Percentiles rank a stretch among this genome's conserved stretches.
Conservation (phyloP, 2,888 invertebrate genomes). For the Prosopocoilus inquinatus region DNA sequence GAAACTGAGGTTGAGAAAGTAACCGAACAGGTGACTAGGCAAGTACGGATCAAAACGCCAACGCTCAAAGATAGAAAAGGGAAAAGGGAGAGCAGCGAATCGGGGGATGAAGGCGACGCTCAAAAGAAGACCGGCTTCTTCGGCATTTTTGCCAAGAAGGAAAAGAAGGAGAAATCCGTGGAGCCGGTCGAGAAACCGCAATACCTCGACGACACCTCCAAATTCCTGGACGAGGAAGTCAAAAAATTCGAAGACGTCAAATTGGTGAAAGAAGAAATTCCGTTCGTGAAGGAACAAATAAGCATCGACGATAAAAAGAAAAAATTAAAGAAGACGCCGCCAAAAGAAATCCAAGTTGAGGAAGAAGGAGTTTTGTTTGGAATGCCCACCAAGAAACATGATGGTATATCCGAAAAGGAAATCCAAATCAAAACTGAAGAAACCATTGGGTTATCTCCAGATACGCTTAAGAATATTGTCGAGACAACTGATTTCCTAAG, state of each 20-base stretch:
- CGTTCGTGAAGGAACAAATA: not conserved
- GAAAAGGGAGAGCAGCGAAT: slow-evolving; percentile 24
- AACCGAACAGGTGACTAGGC: not conserved
- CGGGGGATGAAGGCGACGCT: slow-evolving; percentile 5
- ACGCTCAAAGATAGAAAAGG: slow-evolving; percentile 12
- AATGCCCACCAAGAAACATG: slow-evolving; percentile 30
- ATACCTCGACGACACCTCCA: slow-evolving; percentile 19
- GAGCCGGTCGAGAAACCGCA: not conserved
- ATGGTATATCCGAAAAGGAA: slow-evolving; percentile 10
- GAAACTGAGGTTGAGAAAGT: slow-evolving; percentile 10
- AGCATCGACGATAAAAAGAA: slow-evolving; percentile 7
- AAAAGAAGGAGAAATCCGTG: slow-evolving; percentile 11
- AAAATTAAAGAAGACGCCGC: slow-evolving; percentile 20
- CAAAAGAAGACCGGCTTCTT: slow-evolving; percentile 15
- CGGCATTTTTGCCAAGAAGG: slow-evolving; percentile 26
- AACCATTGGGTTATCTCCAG: slow-evolving; percentile 1
- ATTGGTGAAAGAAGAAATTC: not conserved
- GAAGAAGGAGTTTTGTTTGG: slow-evolving; percentile 17
- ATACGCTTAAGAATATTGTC: slow-evolving; percentile 8
- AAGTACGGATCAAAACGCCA: not conserved
- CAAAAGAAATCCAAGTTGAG: slow-evolving; percentile 19
- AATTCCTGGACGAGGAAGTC: slow-evolving; percentile 27
- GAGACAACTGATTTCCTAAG: slow-evolving; percentile 14
- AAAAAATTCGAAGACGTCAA: slow-evolving; percentile 26
- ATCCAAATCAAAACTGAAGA: slow-evolving; percentile 15